These are phyloP conservation scores for Aradus depressus DNA, from an alignment of 2,888 invertebrate genomes.

Conservation along the genomic window DNA sequence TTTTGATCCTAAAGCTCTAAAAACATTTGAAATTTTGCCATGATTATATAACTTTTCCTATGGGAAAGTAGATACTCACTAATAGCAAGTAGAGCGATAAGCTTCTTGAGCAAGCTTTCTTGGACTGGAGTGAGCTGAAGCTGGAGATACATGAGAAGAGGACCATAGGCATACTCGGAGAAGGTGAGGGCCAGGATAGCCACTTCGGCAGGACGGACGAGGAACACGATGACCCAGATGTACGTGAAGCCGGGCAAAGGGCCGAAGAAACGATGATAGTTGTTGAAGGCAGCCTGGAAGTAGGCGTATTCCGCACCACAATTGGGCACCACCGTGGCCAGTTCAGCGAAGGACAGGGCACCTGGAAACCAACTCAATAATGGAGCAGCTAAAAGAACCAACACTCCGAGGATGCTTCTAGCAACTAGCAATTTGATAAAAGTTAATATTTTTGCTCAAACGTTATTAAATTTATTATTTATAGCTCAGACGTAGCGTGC, in stretches of 20 bases:
- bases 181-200: constrained; percentile 66
- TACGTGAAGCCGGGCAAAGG: constrained; percentile 62
- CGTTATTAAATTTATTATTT: too few species aligned
- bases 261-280: constrained; percentile 58
- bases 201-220: constrained; percentile 64
- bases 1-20: too few species aligned
- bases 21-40: too few species aligned
- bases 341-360: constrained; percentile 67
- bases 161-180: constrained; percentile 60
- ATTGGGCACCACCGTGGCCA: constrained; percentile 64
- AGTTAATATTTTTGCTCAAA: too few species aligned
- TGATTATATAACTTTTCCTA: too few species aligned
- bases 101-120: constrained; percentile 44
- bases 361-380: too few species aligned
- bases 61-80: constrained; percentile 46
- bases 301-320: constrained; percentile 76
- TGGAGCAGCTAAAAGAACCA: too few species aligned
- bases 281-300: constrained; percentile 59
- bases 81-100: constrained; percentile 51
- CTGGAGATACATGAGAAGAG: constrained; percentile 43
- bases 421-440: background rate
- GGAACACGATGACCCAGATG: constrained; percentile 64
- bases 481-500: background rate
- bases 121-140: constrained; percentile 37
- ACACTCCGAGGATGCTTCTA: too few species aligned